Percentiles rank a stretch among this genome's conserved stretches.
Conservation (phyloP, 2,888 invertebrate genomes). For the Griposia aprilina region DNA sequence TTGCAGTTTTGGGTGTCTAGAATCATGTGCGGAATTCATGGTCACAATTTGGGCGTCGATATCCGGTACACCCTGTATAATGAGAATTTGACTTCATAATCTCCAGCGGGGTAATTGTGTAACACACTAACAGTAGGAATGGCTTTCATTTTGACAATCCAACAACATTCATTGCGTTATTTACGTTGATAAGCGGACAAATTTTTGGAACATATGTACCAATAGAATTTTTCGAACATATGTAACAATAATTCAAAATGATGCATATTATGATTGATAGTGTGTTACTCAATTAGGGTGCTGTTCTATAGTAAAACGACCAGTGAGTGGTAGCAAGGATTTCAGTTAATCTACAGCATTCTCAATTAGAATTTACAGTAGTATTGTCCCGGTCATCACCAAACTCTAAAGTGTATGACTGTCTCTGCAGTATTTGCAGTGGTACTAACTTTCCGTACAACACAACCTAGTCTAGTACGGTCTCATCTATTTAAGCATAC, state of each 20-base stretch:
- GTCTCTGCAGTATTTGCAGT: slow-evolving; percentile 34
- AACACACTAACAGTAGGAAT: too few relatives aligned
- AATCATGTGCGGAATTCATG: background rate
- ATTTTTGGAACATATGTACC: too few relatives aligned
- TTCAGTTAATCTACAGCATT: background rate
- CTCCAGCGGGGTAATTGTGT: too few relatives aligned
- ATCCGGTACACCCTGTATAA: background rate
- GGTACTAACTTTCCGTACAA: slow-evolving; percentile 49
- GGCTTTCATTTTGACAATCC: too few relatives aligned
- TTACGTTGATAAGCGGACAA: too few relatives aligned
- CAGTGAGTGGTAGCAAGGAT: too few relatives aligned
- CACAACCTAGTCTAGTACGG: slow-evolving; percentile 61
- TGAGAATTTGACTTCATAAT: background rate
- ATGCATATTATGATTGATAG: too few relatives aligned
- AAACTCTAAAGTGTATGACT: slow-evolving; percentile 18
- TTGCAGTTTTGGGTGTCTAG: background rate
- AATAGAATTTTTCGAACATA: too few relatives aligned
- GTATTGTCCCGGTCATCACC: slow-evolving; percentile 2
- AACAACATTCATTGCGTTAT: too few relatives aligned
- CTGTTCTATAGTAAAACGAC: background rate
- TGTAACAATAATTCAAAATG: too few relatives aligned
- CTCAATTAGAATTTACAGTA: slow-evolving; percentile 25
- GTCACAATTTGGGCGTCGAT: background rate
- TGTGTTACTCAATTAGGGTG: too few relatives aligned
- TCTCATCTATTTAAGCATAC: slow-evolving; percentile 69